Evolutionary conservation across 2,113 vertebrate species (phyloP).

Genomic region (Patagioenas fasciata): DNA sequence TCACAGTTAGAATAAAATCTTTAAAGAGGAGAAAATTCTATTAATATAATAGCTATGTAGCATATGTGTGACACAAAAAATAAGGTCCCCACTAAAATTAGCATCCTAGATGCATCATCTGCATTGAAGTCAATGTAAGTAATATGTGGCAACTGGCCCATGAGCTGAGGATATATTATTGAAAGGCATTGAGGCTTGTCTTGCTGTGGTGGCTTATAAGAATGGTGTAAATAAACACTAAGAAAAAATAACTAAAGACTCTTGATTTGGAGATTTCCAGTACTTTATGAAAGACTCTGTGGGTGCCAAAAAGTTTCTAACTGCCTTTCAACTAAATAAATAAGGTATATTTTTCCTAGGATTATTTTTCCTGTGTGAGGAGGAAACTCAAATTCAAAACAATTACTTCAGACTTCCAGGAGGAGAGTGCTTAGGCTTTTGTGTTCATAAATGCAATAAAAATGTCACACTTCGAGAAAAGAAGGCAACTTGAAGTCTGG

Average conservation of each 20-base stretch:
- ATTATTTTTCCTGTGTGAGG: not conserved
- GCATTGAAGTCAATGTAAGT: not conserved
- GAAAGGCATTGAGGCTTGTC: not conserved
- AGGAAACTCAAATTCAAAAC: not conserved
- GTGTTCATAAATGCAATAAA: not conserved
- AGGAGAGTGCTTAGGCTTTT: not conserved
- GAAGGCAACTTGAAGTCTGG: not conserved
- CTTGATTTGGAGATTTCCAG: not conserved
- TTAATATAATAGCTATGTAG: not conserved
- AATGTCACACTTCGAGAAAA: not conserved
- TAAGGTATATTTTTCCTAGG: not conserved
- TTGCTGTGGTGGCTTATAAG: not conserved
- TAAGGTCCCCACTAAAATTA: not conserved
- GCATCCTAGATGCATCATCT: not conserved
- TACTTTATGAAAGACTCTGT: not conserved
- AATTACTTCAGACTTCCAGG: not conserved
- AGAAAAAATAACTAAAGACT: not conserved
- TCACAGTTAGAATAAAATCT: not conserved
- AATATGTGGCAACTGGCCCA: not conserved
- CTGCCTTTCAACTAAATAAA: not conserved
- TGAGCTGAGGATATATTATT: not conserved
- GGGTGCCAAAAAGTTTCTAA: not conserved
- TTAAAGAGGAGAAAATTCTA: not conserved
- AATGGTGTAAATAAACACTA: not conserved
- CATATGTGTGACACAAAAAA: not conserved